Base-by-base conservation (phyloP, 2,797 vertebrate species). In the Aldrovandia affinis region DNA sequence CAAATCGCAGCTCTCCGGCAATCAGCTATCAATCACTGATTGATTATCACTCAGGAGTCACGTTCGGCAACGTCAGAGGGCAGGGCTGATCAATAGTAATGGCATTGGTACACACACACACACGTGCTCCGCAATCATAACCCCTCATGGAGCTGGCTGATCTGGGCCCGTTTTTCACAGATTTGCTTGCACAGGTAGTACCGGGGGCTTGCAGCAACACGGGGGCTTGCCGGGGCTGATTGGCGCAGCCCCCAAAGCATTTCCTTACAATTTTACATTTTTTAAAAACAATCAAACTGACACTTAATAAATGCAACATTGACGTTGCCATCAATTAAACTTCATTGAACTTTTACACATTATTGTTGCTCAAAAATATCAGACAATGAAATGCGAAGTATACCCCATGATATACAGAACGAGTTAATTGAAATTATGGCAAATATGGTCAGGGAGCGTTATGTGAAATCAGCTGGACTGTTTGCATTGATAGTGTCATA, bases 61-160 rank as follows among this genome's bases (percentile, higher is more conserved):
- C 81, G 65, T 59, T 80, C 55, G n/a, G 79, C 61, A 78, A 78
- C n/a, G n/a, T 54, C 83, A 83, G 84, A 88, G 82, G 78, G 70
- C 6, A 44, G 39, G 78, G 88, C 81, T 30, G 85, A 90, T 92
- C 88, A 87, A 89, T 87, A 79, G 63, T 63, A 61, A 81, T 88
- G 83, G 89, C 86, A 65, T 42, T 14, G 80, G 86, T 2, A 83
- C 80, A 85, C 70, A 63, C 84, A 82, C 25, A 52, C 84, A 81
- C 82, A 84, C 70, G 57, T 83, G 81, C n/a, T 47, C 85, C 7
- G 77, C 85, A 59, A 81, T 75, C 84, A 75, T 81, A 81, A 79
- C 8, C 52, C 20, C 42, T 81, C 77, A 25, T 20, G 78, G 63
- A 50, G 25, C 20, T 36, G 59, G n/a, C 25, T 47, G 61, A 44